These are phyloP conservation scores for Styela clava DNA, from an alignment of 23 tunicate genomes.

Conservation along the genomic window DNA sequence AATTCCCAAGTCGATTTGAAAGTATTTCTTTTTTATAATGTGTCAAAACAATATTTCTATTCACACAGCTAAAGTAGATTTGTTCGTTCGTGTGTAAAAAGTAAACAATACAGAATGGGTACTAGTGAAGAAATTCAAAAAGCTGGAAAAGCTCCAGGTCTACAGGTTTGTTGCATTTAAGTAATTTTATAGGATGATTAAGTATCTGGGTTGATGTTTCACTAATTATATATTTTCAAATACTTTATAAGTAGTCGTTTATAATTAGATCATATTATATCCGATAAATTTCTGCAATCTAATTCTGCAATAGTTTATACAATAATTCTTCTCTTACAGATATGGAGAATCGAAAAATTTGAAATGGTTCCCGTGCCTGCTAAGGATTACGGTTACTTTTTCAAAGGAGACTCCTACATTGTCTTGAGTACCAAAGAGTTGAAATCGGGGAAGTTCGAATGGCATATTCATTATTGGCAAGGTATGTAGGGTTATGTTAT, in stretches of 20 bases:
- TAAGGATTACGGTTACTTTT: constrained; percentile 17
- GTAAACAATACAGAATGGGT: constrained; percentile 2
- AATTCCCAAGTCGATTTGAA: no score
- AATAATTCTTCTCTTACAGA: no score
- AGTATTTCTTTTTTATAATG: no score
- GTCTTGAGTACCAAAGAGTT: constrained; percentile 4
- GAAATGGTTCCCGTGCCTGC: constrained; percentile 29
- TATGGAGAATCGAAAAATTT: constrained; percentile 28
- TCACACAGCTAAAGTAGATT: background rate
- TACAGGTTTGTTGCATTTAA: constrained; percentile 10
- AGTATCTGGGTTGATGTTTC: background rate
- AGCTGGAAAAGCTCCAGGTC: constrained; percentile 28
- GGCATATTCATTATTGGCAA: constrained; percentile 24
- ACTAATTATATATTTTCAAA: background rate
- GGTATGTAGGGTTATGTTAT: background rate
- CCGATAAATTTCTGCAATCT: no score
- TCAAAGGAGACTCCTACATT: constrained; percentile 28
- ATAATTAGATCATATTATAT: background rate
- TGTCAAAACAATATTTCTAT: no score
- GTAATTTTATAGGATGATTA: background rate
- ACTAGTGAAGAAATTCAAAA: constrained; percentile 28
- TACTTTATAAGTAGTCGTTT: background rate
- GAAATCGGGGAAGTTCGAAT: constrained; percentile 9
- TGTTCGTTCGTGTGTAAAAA: background rate
- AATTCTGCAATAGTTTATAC: no score